These are phyloP conservation scores for Sebastes baramenuke DNA, from an alignment of 2,797 vertebrate genomes.

Conservation along the genomic window DNA sequence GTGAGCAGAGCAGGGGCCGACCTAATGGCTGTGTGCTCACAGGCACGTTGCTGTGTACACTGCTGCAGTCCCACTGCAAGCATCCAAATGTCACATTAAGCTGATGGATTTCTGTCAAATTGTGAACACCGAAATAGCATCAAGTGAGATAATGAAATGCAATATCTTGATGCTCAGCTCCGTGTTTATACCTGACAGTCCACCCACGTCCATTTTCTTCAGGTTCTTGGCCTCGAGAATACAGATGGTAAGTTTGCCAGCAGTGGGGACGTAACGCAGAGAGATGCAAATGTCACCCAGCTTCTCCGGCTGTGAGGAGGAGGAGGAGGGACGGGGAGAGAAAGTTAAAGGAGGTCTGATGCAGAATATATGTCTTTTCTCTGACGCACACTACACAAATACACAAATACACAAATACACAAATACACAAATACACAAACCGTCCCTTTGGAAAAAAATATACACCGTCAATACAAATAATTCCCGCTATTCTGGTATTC, in stretches of 20 bases:
- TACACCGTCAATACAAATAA: not conserved
- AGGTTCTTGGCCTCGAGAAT: conserved; percentile 98
- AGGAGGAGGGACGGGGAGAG: not conserved
- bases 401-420: not conserved
- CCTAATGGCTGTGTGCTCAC: conserved; percentile 58
- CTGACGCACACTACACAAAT: not conserved
- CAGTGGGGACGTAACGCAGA: conserved; percentile 95
- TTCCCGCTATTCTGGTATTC: not conserved
- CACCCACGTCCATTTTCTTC: conserved; percentile 99
- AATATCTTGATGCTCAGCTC: conserved; percentile 3
- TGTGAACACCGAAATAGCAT: not conserved
- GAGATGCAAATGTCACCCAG: conserved; percentile 98
- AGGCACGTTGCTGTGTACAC: conserved; percentile 8
- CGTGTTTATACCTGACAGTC: conserved; percentile 89
- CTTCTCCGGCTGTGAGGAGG: conserved; percentile 87
- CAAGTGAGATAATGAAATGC: not conserved
- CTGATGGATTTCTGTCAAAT: not conserved
- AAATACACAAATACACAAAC: not conserved
- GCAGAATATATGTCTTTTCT: not conserved
- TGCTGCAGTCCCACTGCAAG: conserved; percentile 27
- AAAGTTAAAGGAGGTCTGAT: conserved; percentile 21
- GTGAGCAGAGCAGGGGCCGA: conserved; percentile 61
- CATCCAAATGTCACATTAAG: conserved; percentile 6
- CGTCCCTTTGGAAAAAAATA: not conserved
- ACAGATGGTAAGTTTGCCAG: conserved; percentile 96